Base-by-base conservation (phyloP, 2,797 vertebrate genomes). In the Megalops cyprinoides region DNA sequence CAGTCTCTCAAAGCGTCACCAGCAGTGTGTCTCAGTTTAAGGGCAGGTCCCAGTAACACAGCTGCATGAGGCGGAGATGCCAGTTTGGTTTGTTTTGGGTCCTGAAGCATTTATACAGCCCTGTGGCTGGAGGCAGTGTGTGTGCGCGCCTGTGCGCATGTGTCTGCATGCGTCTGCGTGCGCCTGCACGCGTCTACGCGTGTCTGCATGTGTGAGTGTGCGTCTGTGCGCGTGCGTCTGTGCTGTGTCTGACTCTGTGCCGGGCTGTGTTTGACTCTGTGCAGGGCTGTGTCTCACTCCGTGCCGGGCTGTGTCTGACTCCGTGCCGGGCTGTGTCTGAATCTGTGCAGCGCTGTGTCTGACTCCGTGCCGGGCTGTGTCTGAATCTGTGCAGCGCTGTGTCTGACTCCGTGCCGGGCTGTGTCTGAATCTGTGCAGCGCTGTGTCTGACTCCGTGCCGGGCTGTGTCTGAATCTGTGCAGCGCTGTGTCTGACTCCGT, bases 131-230 rank as follows among this genome's bases (percentile, higher is more conserved):
- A 84, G 81, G 76, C 37, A 44, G 25, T 79, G 6, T 10, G 48
- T 56, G 23, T 53, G 7, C 4, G n/a, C n/a, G 37, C 80, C 51
- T 82, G 28, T 75, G 31, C 74, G 71, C 84, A 79, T 71, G 39
- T 74, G 12, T 76, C 31, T 53, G n/a, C 23, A 79, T 55, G 51
- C 71, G 79, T 56, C n/a, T 74, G 39, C 37, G 39, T 75, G n/a
- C 2, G 44, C 56, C 44, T 69, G n/a, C 84, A 44, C 82, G 34
- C 78, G 28, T 46, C 73, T 46, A 73, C 9, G 73, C 20, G 14
- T 10, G 23, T 9, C 49, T 23, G 51, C 10, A n/a, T 25, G 10
- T 1, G 34, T 58, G 7, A 77, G 56, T 53, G 44, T 34, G 56
- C 46, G 55, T 78, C 37, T 77, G 25, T 3, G 51, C 3, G 51